These are phyloP conservation scores for Lydus trimaculatus DNA, from an alignment of 2,888 invertebrate species.

Conservation along the genomic window DNA sequence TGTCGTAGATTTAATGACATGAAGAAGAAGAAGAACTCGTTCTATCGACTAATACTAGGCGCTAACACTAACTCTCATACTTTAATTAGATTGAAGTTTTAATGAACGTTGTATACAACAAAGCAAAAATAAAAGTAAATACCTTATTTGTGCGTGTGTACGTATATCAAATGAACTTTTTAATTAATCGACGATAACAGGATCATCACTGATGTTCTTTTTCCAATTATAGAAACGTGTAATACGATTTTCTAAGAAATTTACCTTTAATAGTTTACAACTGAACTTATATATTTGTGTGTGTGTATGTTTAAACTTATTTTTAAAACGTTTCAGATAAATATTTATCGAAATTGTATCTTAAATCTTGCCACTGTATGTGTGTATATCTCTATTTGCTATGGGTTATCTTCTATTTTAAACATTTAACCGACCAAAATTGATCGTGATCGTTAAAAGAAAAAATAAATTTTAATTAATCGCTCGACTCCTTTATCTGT, in stretches of 20 bases:
- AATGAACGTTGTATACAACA: neutral
- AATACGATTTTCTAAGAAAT: neutral
- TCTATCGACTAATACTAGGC: neutral
- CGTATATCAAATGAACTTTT: neutral
- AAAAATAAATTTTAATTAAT: neutral
- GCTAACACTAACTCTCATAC: neutral
- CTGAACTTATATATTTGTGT: neutral
- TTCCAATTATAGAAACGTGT: neutral
- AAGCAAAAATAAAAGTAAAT: neutral
- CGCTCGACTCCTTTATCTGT: too few relatives aligned
- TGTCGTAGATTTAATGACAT: neutral
- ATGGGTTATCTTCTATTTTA: neutral
- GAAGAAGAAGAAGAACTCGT: slow-evolving; percentile 7
- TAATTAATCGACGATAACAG: neutral
- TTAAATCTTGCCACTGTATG: neutral
- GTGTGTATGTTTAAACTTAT: neutral
- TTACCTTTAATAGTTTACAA: neutral
- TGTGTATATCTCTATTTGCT: neutral
- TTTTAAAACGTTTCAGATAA: neutral
- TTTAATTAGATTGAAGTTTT: slow-evolving; percentile 1
- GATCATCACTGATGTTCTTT: neutral
- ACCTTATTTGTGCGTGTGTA: too few relatives aligned
- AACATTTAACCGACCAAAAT: neutral
- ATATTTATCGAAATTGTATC: slow-evolving; percentile 3
- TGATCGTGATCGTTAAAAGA: too few relatives aligned